These are phyloP conservation scores for Pherbina coryleti DNA, from an alignment of 2,888 invertebrate species.

Conservation along the genomic window DNA sequence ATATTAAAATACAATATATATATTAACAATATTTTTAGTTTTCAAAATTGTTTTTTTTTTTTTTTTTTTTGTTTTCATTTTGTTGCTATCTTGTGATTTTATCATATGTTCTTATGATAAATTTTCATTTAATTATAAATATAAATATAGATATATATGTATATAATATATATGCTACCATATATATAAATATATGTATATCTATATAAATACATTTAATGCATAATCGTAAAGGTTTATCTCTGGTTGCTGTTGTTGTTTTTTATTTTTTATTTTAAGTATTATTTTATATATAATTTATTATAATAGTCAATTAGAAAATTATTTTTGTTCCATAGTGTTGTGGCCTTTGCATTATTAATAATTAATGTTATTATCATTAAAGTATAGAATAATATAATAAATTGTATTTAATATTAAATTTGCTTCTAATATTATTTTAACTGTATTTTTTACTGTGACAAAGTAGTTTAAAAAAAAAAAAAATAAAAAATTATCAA, in stretches of 20 bases:
- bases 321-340: conserved; percentile 26
- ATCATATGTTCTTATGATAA: conserved; percentile 20
- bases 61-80: conserved; percentile 16
- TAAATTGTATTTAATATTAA: not conserved
- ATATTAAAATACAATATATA: conserved; percentile 65
- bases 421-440: not conserved
- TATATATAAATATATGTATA: conserved; percentile 4
- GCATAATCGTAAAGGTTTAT: conserved; percentile 8
- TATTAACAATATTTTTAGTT: conserved; percentile 34
- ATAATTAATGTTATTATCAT: not conserved
- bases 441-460: not conserved
- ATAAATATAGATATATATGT: conserved; percentile 13
- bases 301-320: conserved; percentile 28
- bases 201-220: conserved; percentile 6
- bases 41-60: conserved; percentile 34
- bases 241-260: not conserved
- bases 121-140: conserved; percentile 46
- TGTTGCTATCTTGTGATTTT: conserved; percentile 30
- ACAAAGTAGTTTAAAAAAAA: not conserved
- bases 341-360: conserved; percentile 1
- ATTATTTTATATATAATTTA: not conserved
- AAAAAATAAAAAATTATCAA: not conserved
- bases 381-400: no score
- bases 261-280: conserved; percentile 1
- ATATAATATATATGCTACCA: not conserved